Evolutionary conservation across 1,140 invertebrate genomes (phyloP), one percentile per base, ranked within the genome.

Genomic region (Nasonia vitripennis): DNA sequence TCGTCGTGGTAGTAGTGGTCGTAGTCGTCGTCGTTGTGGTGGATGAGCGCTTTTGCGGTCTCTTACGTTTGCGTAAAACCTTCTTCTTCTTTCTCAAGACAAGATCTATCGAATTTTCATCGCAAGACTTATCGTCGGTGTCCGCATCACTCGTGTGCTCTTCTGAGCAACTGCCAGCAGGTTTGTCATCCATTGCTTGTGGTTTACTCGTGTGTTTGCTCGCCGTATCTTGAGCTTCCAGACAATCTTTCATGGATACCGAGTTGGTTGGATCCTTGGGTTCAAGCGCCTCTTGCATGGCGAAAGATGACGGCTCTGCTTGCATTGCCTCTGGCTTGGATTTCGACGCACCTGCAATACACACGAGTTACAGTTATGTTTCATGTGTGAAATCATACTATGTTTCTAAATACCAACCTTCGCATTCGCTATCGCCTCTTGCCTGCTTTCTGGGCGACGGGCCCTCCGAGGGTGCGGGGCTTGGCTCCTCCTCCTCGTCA

Each of bases 401-500:
- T 41, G n/a, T 73, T 71, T 81, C 27, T 27, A 17, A 77, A 68
- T 9, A 78, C 67, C 37, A 87, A 92, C 90, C 89, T 87, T 91
- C 90, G 23, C 89, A 91, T 79, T 92, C 90, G 80, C 91, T 91
- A 73, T 92, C 90, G 3, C 90, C 90, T 78, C 92, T 89, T 0
- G 93, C 88, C 87, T 93, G 93, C 86, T 94, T 94, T 51, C 93
- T 89, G 27, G 93, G 93, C 23, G 93, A 93, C 1, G 93, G 93
- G 23, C 93, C 93, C 78, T 94, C 94, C 0, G 92, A 93, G 45
- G 91, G 87, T 0, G 92, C 90, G 5, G 93, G 92, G 89, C 92
- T 93, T 0, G 90, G 90, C 87, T 94, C 91, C 68, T 91, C 93
- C 83, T 95, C 95, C 87, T 96, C 95, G 83, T 96, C 95, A 0